Conservation (phyloP, 1,140 invertebrate species). For the Cheumatopsyche charites region DNA sequence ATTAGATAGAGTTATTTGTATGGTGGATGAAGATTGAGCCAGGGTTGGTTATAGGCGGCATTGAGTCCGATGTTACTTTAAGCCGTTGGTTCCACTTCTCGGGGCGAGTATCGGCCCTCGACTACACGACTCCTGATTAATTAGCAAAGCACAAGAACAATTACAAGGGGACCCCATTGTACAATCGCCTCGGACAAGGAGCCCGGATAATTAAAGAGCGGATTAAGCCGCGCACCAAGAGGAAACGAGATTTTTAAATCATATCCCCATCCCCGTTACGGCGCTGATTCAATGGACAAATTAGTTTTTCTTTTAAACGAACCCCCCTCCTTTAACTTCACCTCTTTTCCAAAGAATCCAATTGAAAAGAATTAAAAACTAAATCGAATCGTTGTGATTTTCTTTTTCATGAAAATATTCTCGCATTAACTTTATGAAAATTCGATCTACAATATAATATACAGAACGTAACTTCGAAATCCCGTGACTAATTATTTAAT, state of each 20-base stretch:
- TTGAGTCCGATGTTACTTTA: constrained; percentile 34
- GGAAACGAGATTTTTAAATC: constrained; percentile 38
- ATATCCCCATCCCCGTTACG: constrained; percentile 8
- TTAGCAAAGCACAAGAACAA: constrained; percentile 47
- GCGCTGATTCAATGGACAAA: constrained; percentile 13
- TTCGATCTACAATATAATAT: too few species aligned
- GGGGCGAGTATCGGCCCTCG: constrained; percentile 32
- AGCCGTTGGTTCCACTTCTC: constrained; percentile 33
- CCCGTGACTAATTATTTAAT: constrained; percentile 47
- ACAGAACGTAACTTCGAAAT: too few species aligned
- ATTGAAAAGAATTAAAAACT: neutral
- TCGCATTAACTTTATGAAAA: too few species aligned
- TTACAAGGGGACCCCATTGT: constrained; percentile 43
- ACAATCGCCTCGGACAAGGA: constrained; percentile 27
- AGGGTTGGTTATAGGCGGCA: neutral
- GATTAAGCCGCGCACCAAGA: constrained; percentile 30
- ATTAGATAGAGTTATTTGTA: too few species aligned
- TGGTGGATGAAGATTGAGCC: neutral
- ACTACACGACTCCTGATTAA: constrained; percentile 47
- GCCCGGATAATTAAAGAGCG: constrained; percentile 36
- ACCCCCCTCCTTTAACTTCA: too few species aligned
- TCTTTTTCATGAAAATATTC: too few species aligned
- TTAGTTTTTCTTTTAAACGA: constrained; percentile 10
- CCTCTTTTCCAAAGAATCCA: neutral
- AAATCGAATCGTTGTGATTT: too few species aligned